Conservation (phyloP, 1,140 invertebrate genomes). For the Atta cephalotes region DNA sequence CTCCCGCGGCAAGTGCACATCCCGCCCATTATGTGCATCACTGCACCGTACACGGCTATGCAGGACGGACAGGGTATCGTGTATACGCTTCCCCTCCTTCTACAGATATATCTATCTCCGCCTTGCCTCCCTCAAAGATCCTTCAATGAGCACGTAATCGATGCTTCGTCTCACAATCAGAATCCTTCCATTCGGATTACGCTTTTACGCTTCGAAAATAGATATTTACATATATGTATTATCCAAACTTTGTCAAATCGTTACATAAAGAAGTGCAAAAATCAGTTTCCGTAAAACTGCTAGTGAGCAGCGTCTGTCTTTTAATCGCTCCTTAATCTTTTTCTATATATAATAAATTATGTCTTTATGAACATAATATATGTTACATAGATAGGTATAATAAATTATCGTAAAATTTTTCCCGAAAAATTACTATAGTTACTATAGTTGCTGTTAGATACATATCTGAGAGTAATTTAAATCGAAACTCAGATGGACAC, state of each 20-base stretch:
- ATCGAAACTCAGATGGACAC: constrained; percentile 28
- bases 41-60: constrained; percentile 78
- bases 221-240: neutral
- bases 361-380: neutral
- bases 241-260: neutral
- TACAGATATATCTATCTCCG: constrained; percentile 46
- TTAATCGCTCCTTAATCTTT: neutral
- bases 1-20: constrained; percentile 86
- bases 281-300: neutral
- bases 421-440: neutral
- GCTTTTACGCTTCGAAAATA: neutral
- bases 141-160: constrained; percentile 57
- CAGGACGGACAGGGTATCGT: constrained; percentile 71
- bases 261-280: neutral
- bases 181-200: neutral
- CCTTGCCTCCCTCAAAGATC: constrained; percentile 61
- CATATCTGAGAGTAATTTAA: constrained; percentile 1
- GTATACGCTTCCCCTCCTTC: constrained; percentile 67
- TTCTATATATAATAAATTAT: neutral
- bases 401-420: neutral
- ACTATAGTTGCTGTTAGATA: neutral
- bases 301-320: neutral
- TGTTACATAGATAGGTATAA: neutral
- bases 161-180: constrained; percentile 31
- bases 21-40: constrained; percentile 85